Conservation (phyloP, 2,888 invertebrate species). For the Cerastoderma edule region DNA sequence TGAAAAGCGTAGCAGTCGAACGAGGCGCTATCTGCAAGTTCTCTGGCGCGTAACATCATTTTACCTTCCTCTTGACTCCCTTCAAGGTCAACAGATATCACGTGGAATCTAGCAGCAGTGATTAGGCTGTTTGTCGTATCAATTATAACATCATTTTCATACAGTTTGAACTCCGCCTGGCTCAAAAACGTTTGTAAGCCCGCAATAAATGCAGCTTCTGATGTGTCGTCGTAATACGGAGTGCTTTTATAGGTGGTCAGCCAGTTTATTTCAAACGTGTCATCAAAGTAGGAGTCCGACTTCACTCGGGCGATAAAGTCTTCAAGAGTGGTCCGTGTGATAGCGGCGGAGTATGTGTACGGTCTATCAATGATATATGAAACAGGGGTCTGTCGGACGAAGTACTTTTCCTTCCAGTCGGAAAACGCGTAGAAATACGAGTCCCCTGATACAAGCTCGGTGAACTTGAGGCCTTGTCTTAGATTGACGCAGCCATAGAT, state of each 20-base stretch:
- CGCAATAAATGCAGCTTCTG: slow-evolving; percentile 28
- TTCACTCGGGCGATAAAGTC: slow-evolving; percentile 28
- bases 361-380: slow-evolving; percentile 36
- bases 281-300: slow-evolving; percentile 28
- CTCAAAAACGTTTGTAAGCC: slow-evolving; percentile 38
- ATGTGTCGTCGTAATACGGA: slow-evolving; percentile 18
- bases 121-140: slow-evolving; percentile 31
- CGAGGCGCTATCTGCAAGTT: slow-evolving; percentile 62
- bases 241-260: slow-evolving; percentile 18
- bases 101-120: slow-evolving; percentile 92
- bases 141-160: slow-evolving; percentile 66
- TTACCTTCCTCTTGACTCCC: slow-evolving; percentile 86
- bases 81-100: slow-evolving; percentile 94
- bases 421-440: slow-evolving; percentile 58
- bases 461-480: slow-evolving; percentile 52
- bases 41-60: slow-evolving; percentile 70
- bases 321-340: slow-evolving; percentile 20
- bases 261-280: slow-evolving; percentile 32
- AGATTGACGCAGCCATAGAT: slow-evolving; percentile 50
- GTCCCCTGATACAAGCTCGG: slow-evolving; percentile 42
- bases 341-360: slow-evolving; percentile 31
- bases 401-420: slow-evolving; percentile 31
- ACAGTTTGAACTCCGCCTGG: slow-evolving; percentile 32
- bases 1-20: slow-evolving; percentile 69
- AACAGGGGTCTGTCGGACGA: slow-evolving; percentile 31